Conservation (phyloP, 1,140 invertebrate genomes). For the Drosophila gunungcola region DNA sequence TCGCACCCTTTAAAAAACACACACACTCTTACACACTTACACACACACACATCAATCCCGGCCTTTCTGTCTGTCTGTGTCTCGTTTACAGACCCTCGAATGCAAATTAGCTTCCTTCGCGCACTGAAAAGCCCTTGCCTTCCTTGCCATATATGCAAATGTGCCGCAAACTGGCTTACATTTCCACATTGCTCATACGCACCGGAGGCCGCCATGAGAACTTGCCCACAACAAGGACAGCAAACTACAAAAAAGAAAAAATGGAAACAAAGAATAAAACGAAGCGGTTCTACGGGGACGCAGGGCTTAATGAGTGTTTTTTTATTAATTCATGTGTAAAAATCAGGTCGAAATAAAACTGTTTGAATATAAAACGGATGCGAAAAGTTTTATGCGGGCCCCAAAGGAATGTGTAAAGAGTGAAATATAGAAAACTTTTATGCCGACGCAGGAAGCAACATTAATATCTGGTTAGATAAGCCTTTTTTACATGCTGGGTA, state of each 20-base stretch:
- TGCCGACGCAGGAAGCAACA: background rate
- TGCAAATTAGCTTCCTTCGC: conserved; percentile 68
- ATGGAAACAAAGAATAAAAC: conserved; percentile 4
- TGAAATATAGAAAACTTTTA: conserved; percentile 30
- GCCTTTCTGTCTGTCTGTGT: conserved; percentile 12
- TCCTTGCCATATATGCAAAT: conserved; percentile 60
- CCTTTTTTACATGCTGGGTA: no score
- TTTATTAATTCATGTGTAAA: conserved; percentile 76
- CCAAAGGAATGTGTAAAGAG: background rate
- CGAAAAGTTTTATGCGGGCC: conserved; percentile 28
- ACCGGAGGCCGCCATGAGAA: conserved; percentile 8
- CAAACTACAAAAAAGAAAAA: conserved; percentile 21
- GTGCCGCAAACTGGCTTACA: conserved; percentile 65
- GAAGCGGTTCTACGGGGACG: conserved; percentile 2
- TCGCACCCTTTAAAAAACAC: background rate
- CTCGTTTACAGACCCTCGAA: conserved; percentile 31
- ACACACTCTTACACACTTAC: background rate
- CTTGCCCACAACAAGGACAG: conserved; percentile 24
- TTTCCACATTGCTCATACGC: conserved; percentile 62
- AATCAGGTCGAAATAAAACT: conserved; percentile 68
- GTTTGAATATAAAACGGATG: conserved; percentile 66
- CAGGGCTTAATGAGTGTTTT: conserved; percentile 59
- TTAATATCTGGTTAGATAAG: conserved; percentile 4
- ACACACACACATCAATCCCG: conserved; percentile 26
- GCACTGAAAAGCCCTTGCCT: conserved; percentile 20